Conservation (phyloP, 2,797 vertebrate species). For the Acanthis flammea region DNA sequence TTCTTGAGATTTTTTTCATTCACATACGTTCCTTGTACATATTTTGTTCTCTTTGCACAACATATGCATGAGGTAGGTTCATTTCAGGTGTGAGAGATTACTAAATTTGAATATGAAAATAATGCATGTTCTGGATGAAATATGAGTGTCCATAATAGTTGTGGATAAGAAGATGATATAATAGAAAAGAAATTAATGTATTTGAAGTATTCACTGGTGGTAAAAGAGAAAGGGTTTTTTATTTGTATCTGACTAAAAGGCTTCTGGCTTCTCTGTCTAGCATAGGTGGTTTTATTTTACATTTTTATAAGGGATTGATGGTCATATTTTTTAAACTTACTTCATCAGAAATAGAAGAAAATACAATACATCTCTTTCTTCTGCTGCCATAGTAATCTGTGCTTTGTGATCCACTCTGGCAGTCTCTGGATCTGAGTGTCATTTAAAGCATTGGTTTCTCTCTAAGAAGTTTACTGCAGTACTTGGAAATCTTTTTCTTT, state of each 20-base stretch:
- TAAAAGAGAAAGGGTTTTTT: neutral
- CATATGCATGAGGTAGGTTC: neutral
- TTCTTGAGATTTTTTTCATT: neutral
- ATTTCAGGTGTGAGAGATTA: neutral
- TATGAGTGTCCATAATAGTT: neutral
- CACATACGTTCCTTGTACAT: neutral
- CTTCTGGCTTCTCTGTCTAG: neutral
- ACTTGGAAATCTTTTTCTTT: neutral
- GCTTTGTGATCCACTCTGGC: neutral
- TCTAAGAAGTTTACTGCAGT: neutral
- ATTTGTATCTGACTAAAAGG: neutral
- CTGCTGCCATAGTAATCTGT: neutral
- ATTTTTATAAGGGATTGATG: neutral
- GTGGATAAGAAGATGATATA: neutral
- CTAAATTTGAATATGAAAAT: neutral
- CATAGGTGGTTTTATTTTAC: neutral
- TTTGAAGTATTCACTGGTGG: neutral
- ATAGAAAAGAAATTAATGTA: neutral
- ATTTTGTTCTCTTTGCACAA: neutral
- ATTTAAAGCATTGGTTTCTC: neutral
- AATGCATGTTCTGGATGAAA: neutral
- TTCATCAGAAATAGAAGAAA: neutral
- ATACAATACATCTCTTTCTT: neutral
- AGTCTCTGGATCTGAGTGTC: neutral
- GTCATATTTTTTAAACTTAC: neutral